phyloP scores from a whole-genome alignment of 2,888 invertebrate genomes.

The Drosophila siamana region DNA sequence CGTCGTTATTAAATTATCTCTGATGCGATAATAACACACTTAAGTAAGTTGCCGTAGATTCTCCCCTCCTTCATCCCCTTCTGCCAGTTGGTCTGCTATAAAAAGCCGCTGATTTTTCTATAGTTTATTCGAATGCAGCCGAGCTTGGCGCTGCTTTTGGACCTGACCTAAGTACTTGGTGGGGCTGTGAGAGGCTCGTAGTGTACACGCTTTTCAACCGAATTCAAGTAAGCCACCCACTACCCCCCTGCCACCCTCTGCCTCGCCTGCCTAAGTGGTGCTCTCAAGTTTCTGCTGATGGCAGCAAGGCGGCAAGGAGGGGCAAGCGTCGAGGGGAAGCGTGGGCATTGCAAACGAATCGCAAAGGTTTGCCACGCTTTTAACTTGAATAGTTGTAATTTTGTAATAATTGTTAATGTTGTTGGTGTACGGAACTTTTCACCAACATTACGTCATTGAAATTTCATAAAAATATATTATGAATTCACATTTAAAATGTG shows the following conservation, averaged over 20 bases:
- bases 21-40: conserved; percentile 83
- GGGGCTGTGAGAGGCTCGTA: conserved; percentile 29
- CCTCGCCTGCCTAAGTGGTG: conserved; percentile 60
- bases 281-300: conserved; percentile 78
- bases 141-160: conserved; percentile 68
- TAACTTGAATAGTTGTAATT: conserved; percentile 60
- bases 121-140: conserved; percentile 80
- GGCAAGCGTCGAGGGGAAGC: not conserved
- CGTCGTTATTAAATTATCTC: conserved; percentile 83
- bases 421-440: conserved; percentile 44
- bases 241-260: not conserved
- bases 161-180: conserved; percentile 70
- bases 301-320: conserved; percentile 52
- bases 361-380: conserved; percentile 66
- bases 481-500: conserved; percentile 9
- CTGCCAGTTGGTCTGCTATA: conserved; percentile 52
- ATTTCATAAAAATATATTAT: conserved; percentile 46
- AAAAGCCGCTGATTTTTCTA: conserved; percentile 80
- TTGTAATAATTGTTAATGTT: conserved; percentile 29
- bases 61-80: not conserved
- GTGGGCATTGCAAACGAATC: conserved; percentile 27
- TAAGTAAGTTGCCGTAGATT: conserved; percentile 64
- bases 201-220: conserved; percentile 55
- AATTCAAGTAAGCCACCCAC: conserved; percentile 21
- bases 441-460: conserved; percentile 64